phyloP scores from a whole-genome alignment of 53 echinoderm and acorn worm species.

The Arbacia lixula region DNA sequence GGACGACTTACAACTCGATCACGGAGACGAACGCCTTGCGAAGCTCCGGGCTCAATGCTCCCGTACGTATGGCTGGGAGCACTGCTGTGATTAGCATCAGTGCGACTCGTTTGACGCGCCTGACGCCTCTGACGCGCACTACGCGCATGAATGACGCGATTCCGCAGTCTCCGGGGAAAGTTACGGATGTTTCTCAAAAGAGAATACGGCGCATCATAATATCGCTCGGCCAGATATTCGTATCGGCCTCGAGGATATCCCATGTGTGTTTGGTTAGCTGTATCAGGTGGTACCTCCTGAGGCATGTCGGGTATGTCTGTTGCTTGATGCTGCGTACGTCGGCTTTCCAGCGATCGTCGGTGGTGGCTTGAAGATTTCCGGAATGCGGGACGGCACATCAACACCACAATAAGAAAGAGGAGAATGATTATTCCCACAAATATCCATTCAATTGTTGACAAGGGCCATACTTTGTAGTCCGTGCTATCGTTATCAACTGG shows the following conservation, averaged over 20 bases:
- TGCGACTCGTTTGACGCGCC: background rate
- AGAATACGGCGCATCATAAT: conserved; percentile 43
- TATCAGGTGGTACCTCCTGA: background rate
- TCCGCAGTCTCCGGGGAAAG: conserved; percentile 34
- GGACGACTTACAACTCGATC: conserved; percentile 23
- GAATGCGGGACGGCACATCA: conserved; percentile 7
- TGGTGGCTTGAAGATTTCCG: conserved; percentile 10
- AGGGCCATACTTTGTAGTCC: background rate
- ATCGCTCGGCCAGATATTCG: conserved; percentile 38
- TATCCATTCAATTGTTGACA: conserved; percentile 25
- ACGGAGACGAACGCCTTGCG: conserved; percentile 10
- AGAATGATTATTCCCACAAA: background rate
- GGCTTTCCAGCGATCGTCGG: background rate
- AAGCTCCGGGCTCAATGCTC: background rate
- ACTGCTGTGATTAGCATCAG: background rate
- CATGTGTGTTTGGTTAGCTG: too few species aligned
- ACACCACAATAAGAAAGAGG: conserved; percentile 10
- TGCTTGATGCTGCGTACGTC: background rate
- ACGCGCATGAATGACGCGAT: conserved; percentile 16
- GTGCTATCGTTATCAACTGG: background rate
- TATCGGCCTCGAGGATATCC: conserved; percentile 30
- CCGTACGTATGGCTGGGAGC: conserved; percentile 3
- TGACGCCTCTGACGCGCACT: conserved; percentile 8
- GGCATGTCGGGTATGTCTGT: background rate
- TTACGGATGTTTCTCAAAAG: conserved; percentile 35